Evolutionary conservation across 2,797 vertebrate genomes (phyloP).

Genomic region (Rhinoraja longicauda): DNA sequence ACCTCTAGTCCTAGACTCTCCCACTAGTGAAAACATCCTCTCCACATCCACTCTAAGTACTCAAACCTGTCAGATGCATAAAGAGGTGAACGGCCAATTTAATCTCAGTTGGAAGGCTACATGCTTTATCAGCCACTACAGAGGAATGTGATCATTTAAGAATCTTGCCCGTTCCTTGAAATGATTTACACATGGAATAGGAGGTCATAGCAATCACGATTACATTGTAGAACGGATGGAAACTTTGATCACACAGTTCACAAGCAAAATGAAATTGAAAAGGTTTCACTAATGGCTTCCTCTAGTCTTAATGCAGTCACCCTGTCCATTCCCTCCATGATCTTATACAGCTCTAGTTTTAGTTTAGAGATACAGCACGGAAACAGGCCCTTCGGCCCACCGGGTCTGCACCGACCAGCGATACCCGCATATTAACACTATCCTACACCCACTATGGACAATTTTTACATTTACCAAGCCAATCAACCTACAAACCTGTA

Average conservation of each 20-base stretch:
- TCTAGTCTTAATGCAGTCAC: neutral
- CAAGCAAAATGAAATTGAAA: neutral
- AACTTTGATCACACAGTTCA: conserved; percentile 4
- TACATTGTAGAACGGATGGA: neutral
- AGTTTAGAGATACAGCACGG: neutral
- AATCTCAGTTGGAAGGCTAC: neutral
- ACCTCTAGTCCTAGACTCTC: too few relatives aligned
- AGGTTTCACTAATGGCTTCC: neutral
- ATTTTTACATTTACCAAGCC: too few relatives aligned
- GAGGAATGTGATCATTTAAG: neutral
- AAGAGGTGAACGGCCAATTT: neutral
- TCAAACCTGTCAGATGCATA: neutral
- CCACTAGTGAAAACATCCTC: too few relatives aligned
- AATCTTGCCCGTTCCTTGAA: neutral
- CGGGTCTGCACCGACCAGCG: too few relatives aligned
- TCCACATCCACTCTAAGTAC: neutral
- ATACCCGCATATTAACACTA: too few relatives aligned
- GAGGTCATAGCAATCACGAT: neutral
- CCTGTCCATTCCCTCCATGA: too few relatives aligned
- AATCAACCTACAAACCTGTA: too few relatives aligned
- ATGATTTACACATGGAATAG: neutral
- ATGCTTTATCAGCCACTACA: neutral
- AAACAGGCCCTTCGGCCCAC: neutral
- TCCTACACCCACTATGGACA: too few relatives aligned
- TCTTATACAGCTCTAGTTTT: neutral